A percentile compares a stretch with the other conserved stretches of the same genome.
Evolutionary conservation across 2,888 invertebrate species (phyloP).

Genomic region (Pterostichus madidus): DNA sequence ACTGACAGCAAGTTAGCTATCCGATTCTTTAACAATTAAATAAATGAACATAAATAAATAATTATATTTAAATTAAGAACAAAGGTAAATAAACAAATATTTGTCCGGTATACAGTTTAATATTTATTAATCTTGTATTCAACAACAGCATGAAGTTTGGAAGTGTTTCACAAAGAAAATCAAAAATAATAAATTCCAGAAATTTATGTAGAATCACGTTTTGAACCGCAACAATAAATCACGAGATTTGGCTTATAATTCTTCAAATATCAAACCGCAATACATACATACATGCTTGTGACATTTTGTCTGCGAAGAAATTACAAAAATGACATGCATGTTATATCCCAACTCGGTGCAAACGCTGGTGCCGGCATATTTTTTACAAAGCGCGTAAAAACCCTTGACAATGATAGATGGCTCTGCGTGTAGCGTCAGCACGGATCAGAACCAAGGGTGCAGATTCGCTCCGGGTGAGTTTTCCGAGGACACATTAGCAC

Average conservation of each 20-base stretch:
- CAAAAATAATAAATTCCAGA: constrained; percentile 20
- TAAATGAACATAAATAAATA: too few relatives aligned
- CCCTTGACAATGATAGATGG: constrained; percentile 59
- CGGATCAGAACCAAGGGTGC: constrained; percentile 7
- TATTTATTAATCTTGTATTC: too few relatives aligned
- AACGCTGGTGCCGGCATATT: constrained; percentile 2
- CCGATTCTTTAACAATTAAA: too few relatives aligned
- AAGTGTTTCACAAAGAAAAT: constrained; percentile 13
- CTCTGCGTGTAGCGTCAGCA: constrained; percentile 25
- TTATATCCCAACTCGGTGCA: constrained; percentile 23
- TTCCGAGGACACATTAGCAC: constrained; percentile 22
- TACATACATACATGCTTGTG: constrained; percentile 48
- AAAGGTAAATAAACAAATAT: too few relatives aligned
- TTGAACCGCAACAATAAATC: constrained; percentile 28
- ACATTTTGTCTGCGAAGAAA: constrained; percentile 56
- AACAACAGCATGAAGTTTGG: too few relatives aligned
- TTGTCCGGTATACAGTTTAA: too few relatives aligned
- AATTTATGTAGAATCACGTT: constrained; percentile 11
- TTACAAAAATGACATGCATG: constrained; percentile 64
- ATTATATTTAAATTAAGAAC: too few relatives aligned
- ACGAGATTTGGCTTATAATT: constrained; percentile 44
- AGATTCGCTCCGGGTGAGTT: neutral
- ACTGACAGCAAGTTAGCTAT: too few relatives aligned
- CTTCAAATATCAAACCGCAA: constrained; percentile 40
- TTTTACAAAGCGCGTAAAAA: constrained; percentile 48